Evolutionary conservation across 2,888 invertebrate genomes (phyloP).

Genomic region (Agrochola litura): DNA sequence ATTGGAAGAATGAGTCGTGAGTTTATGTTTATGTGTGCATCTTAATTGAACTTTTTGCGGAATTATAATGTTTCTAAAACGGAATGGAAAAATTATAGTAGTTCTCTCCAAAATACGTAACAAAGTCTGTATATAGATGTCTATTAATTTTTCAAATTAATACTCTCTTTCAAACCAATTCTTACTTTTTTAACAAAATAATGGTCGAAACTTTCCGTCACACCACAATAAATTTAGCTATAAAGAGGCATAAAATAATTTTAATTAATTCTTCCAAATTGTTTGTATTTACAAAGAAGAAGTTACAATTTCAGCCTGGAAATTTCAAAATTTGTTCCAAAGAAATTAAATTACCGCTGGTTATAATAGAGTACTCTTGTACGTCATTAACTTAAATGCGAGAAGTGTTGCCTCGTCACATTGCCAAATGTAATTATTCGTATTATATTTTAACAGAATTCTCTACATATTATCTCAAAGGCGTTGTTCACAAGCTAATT

Average conservation of each 20-base stretch:
- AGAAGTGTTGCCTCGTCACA: conserved; percentile 9
- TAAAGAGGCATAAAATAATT: conserved; percentile 6
- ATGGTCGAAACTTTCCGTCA: not conserved
- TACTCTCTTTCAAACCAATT: not conserved
- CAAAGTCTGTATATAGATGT: not conserved
- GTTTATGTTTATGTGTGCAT: not conserved
- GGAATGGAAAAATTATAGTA: not conserved
- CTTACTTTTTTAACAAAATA: not conserved
- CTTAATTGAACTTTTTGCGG: not conserved
- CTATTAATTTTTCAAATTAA: conserved; percentile 6
- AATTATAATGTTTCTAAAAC: not conserved
- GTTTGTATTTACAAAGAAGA: conserved; percentile 7
- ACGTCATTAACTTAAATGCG: conserved; percentile 27
- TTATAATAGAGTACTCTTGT: not conserved
- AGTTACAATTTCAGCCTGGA: conserved; percentile 12
- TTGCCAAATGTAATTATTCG: conserved; percentile 27
- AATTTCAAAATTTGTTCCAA: conserved; percentile 19
- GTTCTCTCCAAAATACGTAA: not conserved
- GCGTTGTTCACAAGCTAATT: not conserved
- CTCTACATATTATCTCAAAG: not conserved
- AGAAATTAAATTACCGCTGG: conserved; percentile 8
- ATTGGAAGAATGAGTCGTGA: not conserved
- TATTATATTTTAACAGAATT: conserved; percentile 15
- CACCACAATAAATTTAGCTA: not conserved
- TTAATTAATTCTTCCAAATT: conserved; percentile 34